These are phyloP conservation scores for Oligia fasciuncula DNA, from an alignment of 2,888 invertebrate species.

Conservation along the genomic window DNA sequence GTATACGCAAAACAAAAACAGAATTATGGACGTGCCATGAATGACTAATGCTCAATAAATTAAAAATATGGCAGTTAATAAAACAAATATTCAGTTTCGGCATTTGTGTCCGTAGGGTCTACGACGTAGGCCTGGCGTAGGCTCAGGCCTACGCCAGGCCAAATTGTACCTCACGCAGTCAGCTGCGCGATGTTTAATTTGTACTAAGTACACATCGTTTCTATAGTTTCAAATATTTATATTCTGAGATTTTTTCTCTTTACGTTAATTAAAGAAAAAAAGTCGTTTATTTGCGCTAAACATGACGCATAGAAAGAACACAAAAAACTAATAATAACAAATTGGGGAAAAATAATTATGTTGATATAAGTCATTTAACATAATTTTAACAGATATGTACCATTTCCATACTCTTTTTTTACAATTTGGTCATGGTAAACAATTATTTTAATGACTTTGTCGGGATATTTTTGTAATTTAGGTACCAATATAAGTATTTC, in stretches of 20 bases:
- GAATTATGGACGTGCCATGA: neutral
- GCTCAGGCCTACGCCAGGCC: no score
- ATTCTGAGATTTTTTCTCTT: neutral
- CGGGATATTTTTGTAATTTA: neutral
- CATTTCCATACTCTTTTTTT: neutral
- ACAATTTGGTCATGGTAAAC: neutral
- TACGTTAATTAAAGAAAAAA: neutral
- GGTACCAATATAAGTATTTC: neutral
- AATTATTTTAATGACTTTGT: neutral
- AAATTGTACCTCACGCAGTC: no score
- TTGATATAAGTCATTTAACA: neutral
- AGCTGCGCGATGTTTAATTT: neutral
- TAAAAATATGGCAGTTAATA: neutral
- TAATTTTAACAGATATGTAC: neutral
- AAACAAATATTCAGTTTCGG: neutral
- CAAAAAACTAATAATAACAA: no score
- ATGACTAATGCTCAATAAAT: neutral
- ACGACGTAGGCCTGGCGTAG: conserved; percentile 19
- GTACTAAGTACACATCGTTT: neutral
- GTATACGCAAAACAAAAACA: neutral
- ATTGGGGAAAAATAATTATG: no score
- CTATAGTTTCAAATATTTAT: neutral
- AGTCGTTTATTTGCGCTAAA: no score
- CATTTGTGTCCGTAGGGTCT: neutral
- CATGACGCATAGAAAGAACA: no score